phyloP scores from a whole-genome alignment of 2,888 invertebrate genomes.

The Oscheius sp. region DNA sequence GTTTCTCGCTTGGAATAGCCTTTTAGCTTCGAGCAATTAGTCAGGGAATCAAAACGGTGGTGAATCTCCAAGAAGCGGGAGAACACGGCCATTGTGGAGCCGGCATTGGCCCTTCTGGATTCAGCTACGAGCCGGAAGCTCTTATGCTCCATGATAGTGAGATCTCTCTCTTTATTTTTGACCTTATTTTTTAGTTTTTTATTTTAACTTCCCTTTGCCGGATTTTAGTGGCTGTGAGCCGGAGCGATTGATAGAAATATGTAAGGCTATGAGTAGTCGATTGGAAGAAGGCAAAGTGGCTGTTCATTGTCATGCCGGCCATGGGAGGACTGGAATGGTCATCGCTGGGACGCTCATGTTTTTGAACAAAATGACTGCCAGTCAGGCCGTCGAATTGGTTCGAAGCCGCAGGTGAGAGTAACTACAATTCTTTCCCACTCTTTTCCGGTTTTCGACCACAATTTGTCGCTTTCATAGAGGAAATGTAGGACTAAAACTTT shows the following conservation, averaged over 20 bases:
- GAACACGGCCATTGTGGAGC: conserved; percentile 86
- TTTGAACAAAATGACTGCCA: conserved; percentile 80
- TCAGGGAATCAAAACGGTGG: conserved; percentile 82
- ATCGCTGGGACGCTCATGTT: conserved; percentile 87
- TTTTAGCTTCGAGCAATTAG: conserved; percentile 72
- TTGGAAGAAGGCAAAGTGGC: conserved; percentile 51
- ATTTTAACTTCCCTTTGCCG: conserved; percentile 87
- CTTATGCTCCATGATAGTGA: conserved; percentile 86
- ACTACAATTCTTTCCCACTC: conserved; percentile 32
- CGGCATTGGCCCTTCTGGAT: conserved; percentile 80
- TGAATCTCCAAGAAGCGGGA: conserved; percentile 85
- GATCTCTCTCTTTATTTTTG: background rate
- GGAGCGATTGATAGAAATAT: conserved; percentile 83
- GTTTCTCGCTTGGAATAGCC: conserved; percentile 40
- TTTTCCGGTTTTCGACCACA: background rate
- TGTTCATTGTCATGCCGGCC: conserved; percentile 85
- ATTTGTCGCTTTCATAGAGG: too few relatives aligned
- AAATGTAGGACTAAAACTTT: too few relatives aligned
- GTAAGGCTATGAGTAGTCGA: conserved; percentile 87
- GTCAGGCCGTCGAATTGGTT: conserved; percentile 78
- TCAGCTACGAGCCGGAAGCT: conserved; percentile 83
- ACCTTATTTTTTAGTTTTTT: conserved; percentile 79
- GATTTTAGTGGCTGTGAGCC: conserved; percentile 85
- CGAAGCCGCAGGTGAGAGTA: conserved; percentile 30
- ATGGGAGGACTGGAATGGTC: conserved; percentile 82